Conservation (phyloP, 2,888 invertebrate species). For the Argynnis bischoffii region DNA sequence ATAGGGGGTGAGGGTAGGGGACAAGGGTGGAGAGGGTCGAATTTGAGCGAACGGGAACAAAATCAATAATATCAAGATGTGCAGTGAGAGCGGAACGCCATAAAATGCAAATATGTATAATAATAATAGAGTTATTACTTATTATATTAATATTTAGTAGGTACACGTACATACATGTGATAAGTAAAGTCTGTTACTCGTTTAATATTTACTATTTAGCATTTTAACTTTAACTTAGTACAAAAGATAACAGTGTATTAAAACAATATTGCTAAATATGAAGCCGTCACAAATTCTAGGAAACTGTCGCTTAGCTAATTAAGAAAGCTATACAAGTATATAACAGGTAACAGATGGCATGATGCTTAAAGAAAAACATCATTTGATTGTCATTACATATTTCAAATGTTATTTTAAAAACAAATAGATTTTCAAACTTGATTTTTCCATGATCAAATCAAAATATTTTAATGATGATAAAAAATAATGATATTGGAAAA, state of each 20-base stretch:
- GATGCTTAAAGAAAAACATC: constrained; percentile 1
- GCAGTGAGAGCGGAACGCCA: constrained; percentile 27
- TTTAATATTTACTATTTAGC: too few relatives aligned
- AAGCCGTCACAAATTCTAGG: too few relatives aligned
- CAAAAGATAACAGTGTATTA: too few relatives aligned
- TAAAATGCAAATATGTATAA: constrained; percentile 3
- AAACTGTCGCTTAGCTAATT: background rate
- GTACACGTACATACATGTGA: too few relatives aligned
- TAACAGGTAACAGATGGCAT: constrained; percentile 9
- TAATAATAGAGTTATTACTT: background rate
- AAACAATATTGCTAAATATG: too few relatives aligned
- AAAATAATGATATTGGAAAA: background rate
- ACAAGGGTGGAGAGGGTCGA: constrained; percentile 44
- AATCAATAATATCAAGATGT: constrained; percentile 61
- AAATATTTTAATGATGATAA: background rate
- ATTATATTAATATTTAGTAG: too few relatives aligned
- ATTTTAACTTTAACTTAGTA: too few relatives aligned
- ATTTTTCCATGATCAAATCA: background rate
- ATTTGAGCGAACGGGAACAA: constrained; percentile 51
- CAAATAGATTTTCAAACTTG: constrained; percentile 8
- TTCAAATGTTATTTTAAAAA: constrained; percentile 6
- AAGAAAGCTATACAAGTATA: background rate
- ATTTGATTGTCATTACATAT: constrained; percentile 7
- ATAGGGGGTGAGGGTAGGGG: constrained; percentile 34
- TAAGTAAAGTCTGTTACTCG: too few relatives aligned